Percentiles rank a stretch among this genome's conserved stretches.
These are phyloP conservation scores for Perithous albicinctus DNA, from an alignment of 2,888 invertebrate genomes.

Conservation along the genomic window DNA sequence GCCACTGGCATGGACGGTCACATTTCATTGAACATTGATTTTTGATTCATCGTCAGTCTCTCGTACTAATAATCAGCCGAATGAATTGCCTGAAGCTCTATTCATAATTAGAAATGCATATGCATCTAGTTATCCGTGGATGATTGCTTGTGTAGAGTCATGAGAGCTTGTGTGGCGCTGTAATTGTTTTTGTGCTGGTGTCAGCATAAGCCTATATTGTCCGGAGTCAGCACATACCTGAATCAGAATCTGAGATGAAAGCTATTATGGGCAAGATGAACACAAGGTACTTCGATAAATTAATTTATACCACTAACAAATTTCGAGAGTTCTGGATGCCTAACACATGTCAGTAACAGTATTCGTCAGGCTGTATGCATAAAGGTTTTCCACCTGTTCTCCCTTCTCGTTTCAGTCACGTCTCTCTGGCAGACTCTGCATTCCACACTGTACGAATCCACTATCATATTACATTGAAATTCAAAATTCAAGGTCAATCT, in stretches of 20 bases:
- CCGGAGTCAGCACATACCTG: background rate
- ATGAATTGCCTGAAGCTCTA: background rate
- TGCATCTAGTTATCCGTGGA: background rate
- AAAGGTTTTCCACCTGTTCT: background rate
- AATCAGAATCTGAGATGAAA: background rate
- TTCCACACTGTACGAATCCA: background rate
- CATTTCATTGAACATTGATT: slow-evolving; percentile 29
- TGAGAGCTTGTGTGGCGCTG: background rate
- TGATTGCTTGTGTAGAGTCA: background rate
- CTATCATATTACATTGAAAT: background rate
- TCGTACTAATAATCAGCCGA: background rate
- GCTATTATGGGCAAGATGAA: background rate
- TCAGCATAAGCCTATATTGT: background rate
- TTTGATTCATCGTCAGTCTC: background rate
- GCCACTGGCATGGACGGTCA: slow-evolving; percentile 13
- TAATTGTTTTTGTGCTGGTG: background rate
- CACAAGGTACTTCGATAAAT: background rate
- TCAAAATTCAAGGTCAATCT: background rate
- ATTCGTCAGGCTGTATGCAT: background rate
- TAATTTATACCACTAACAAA: background rate
- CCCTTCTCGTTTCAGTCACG: background rate
- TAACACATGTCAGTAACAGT: slow-evolving; percentile 11
- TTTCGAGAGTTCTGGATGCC: slow-evolving; percentile 4
- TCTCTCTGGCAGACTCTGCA: background rate
- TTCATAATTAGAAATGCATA: background rate